phyloP scores from a whole-genome alignment of 2,113 vertebrate species.

The Melanocharis versteri region DNA sequence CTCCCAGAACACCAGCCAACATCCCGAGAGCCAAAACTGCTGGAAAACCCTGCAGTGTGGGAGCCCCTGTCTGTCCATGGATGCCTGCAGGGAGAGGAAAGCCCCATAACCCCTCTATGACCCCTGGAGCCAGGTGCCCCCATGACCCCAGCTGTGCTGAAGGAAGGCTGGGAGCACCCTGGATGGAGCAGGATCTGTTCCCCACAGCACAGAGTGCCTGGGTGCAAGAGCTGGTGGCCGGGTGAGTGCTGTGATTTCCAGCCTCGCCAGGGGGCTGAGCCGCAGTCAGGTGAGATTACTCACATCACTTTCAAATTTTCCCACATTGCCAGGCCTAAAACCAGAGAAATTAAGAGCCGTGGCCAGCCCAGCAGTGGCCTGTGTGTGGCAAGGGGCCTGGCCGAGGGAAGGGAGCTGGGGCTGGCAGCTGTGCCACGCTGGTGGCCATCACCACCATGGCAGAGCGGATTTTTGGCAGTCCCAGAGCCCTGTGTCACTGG shows the following conservation, averaged over 20 bases:
- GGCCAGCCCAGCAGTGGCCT: not conserved
- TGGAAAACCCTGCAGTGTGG: not conserved
- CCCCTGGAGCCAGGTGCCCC: rapidly evolving
- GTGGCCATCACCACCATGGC: not conserved
- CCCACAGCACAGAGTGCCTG: rapidly evolving
- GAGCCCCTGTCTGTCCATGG: rapidly evolving
- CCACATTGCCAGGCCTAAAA: constrained; percentile 31
- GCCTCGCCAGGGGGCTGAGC: not conserved
- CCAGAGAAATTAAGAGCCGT: not conserved
- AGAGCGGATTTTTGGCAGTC: not conserved
- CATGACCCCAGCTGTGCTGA: rapidly evolving
- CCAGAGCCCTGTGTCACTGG: rapidly evolving
- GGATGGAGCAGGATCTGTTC: not conserved
- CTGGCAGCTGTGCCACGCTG: not conserved
- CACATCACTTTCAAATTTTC: constrained; percentile 63
- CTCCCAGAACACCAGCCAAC: not conserved
- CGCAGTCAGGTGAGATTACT: constrained; percentile 56
- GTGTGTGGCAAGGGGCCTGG: not conserved
- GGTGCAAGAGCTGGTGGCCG: not conserved
- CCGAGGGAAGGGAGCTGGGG: not conserved
- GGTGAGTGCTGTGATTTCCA: constrained; percentile 60
- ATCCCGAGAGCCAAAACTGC: rapidly evolving
- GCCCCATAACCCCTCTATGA: rapidly evolving
- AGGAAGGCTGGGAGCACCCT: not conserved
- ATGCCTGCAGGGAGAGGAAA: not conserved